Evolutionary conservation across 2,797 vertebrate species (phyloP).

Genomic region (Orestias chungarensis): DNA sequence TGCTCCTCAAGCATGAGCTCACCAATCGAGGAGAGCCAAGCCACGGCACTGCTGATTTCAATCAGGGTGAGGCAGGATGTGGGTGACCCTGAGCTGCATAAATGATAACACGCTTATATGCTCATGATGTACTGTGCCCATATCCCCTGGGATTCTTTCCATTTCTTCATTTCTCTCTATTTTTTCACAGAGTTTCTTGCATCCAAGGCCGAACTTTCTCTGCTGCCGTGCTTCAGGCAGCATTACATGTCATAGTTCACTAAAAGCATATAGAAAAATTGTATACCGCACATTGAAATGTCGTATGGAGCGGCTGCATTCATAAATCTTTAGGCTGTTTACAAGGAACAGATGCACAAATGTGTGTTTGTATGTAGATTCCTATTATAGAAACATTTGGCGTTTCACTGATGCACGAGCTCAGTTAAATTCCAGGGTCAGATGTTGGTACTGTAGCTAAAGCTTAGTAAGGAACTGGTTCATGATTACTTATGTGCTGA

Average conservation of each 20-base stretch:
- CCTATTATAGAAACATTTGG: background rate
- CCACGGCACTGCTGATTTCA: conserved; percentile 54
- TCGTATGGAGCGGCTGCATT: background rate
- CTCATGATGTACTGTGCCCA: conserved; percentile 14
- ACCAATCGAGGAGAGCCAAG: conserved; percentile 32
- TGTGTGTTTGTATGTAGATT: background rate
- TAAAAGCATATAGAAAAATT: background rate
- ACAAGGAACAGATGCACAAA: conserved; percentile 8
- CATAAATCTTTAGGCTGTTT: conserved; percentile 11
- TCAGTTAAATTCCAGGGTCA: conserved; percentile 40
- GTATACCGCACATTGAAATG: conserved; percentile 6
- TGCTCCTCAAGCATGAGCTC: conserved; percentile 29
- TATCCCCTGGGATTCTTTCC: conserved; percentile 32
- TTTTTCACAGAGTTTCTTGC: conserved; percentile 24
- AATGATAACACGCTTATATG: conserved; percentile 8
- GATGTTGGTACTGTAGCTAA: conserved; percentile 41
- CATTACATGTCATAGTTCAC: conserved; percentile 34
- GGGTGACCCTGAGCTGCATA: conserved; percentile 36
- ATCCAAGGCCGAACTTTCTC: conserved; percentile 22
- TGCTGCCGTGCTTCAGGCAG: conserved; percentile 47
- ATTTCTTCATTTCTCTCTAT: conserved; percentile 5
- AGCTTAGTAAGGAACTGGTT: conserved; percentile 26
- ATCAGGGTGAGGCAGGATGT: conserved; percentile 45
- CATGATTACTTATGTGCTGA: conserved; percentile 66
- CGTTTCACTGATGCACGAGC: background rate